Conservation (phyloP, 2,888 invertebrate genomes). For the Aspidiotus destructor region DNA sequence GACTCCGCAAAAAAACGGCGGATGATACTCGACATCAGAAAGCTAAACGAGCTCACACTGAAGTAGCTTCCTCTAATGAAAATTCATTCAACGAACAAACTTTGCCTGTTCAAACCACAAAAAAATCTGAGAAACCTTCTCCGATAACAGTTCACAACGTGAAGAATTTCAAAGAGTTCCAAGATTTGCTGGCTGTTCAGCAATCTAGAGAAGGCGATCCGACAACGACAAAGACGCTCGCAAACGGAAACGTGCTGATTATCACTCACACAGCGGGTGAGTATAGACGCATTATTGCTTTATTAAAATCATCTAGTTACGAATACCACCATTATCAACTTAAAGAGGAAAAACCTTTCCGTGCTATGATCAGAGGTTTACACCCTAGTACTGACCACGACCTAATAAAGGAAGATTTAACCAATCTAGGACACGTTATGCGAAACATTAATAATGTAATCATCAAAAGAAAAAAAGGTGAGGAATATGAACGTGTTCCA, state of each 20-base stretch:
- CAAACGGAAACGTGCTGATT: slow-evolving; percentile 1
- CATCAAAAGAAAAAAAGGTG: not conserved
- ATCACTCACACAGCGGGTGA: not conserved
- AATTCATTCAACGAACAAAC: not conserved
- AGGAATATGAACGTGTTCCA: not conserved
- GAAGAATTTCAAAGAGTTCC: not conserved
- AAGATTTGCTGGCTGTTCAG: not conserved
- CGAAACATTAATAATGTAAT: not conserved
- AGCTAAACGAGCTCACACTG: not conserved
- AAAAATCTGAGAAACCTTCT: not conserved
- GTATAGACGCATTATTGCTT: not conserved
- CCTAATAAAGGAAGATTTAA: not conserved
- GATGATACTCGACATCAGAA: not conserved
- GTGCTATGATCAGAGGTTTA: not conserved
- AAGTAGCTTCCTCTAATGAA: not conserved
- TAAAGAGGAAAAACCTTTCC: not conserved
- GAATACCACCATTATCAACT: not conserved
- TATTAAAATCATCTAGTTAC: not conserved
- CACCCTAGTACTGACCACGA: not conserved
- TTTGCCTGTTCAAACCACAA: not conserved
- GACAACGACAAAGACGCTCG: slow-evolving; percentile 2
- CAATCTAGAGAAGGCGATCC: slow-evolving; percentile 1
- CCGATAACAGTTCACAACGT: not conserved
- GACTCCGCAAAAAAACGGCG: not conserved
- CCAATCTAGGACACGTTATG: not conserved